These are phyloP conservation scores for Liolophura sinensis DNA, from an alignment of 1,140 invertebrate species.

Conservation along the genomic window DNA sequence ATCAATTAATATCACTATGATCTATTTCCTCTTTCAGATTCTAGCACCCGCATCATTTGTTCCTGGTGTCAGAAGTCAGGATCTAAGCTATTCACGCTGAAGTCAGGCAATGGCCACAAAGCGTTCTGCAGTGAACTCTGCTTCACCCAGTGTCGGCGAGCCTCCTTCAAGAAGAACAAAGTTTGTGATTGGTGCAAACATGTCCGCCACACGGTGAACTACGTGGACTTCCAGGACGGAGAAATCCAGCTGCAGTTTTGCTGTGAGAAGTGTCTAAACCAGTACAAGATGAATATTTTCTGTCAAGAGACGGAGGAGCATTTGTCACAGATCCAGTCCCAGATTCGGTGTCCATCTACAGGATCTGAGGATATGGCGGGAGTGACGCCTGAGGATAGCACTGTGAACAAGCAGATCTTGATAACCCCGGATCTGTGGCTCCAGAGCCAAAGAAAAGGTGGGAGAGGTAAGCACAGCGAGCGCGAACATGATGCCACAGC, in stretches of 20 bases:
- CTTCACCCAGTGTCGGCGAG: slow-evolving; percentile 83
- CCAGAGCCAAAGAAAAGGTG: not conserved
- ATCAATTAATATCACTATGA: not conserved
- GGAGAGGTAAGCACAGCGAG: not conserved
- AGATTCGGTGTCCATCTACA: slow-evolving; percentile 51
- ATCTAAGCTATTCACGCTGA: slow-evolving; percentile 58
- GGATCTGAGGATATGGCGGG: slow-evolving; percentile 6
- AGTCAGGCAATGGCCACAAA: slow-evolving; percentile 45
- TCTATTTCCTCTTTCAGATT: not conserved
- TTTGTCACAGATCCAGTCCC: slow-evolving; percentile 67
- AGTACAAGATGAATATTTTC: slow-evolving; percentile 96
- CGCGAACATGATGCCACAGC: too few species aligned
- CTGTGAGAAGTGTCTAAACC: slow-evolving; percentile 88
- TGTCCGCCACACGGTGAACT: slow-evolving; percentile 86
- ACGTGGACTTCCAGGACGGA: slow-evolving; percentile 78
- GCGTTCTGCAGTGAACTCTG: slow-evolving; percentile 85
- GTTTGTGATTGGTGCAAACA: slow-evolving; percentile 94
- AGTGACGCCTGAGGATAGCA: slow-evolving; percentile 12
- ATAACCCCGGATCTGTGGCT: slow-evolving; percentile 86
- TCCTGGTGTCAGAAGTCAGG: slow-evolving; percentile 64
- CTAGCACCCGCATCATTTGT: slow-evolving; percentile 41
- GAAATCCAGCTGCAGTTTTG: slow-evolving; percentile 65
- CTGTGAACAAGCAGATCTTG: slow-evolving; percentile 58
- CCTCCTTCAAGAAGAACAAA: slow-evolving; percentile 87
- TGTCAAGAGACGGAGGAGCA: slow-evolving; percentile 88